Evolutionary conservation across 2,797 vertebrate genomes (phyloP).

Genomic region (Phalloptychus januarius): DNA sequence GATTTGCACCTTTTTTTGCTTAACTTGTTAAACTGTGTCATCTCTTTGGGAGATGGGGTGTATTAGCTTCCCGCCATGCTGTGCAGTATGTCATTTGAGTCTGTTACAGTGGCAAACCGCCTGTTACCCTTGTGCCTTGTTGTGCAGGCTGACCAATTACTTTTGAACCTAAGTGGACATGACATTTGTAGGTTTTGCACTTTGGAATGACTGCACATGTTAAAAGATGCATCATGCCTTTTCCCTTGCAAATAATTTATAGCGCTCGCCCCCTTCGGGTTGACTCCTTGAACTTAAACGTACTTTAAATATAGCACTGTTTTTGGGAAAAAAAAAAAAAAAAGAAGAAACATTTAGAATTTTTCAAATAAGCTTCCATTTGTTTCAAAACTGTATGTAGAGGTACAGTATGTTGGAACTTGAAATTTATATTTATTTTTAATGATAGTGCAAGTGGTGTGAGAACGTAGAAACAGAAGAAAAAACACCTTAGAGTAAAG

Average conservation of each 20-base stretch:
- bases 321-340: slow-evolving; percentile 35
- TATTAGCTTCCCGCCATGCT: slow-evolving; percentile 80
- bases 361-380: slow-evolving; percentile 12
- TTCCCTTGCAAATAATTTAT: slow-evolving; percentile 84
- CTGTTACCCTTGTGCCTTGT: slow-evolving; percentile 78
- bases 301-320: slow-evolving; percentile 72
- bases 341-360: slow-evolving; percentile 39
- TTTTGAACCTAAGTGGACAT: slow-evolving; percentile 95
- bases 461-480: slow-evolving; percentile 47
- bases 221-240: slow-evolving; percentile 88
- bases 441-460: slow-evolving; percentile 19
- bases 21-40: slow-evolving; percentile 59
- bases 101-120: slow-evolving; percentile 82
- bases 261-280: slow-evolving; percentile 69
- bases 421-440: background rate
- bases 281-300: slow-evolving; percentile 83
- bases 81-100: slow-evolving; percentile 78
- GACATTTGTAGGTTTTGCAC: slow-evolving; percentile 91
- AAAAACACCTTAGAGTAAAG: slow-evolving; percentile 66
- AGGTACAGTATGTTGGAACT: background rate
- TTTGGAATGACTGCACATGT: slow-evolving; percentile 92
- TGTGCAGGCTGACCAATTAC: slow-evolving; percentile 91
- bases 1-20: slow-evolving; percentile 31
- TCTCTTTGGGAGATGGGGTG: slow-evolving; percentile 65
- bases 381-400: background rate